Evolutionary conservation across 2,113 vertebrate species (phyloP).

Genomic region (Passer domesticus): DNA sequence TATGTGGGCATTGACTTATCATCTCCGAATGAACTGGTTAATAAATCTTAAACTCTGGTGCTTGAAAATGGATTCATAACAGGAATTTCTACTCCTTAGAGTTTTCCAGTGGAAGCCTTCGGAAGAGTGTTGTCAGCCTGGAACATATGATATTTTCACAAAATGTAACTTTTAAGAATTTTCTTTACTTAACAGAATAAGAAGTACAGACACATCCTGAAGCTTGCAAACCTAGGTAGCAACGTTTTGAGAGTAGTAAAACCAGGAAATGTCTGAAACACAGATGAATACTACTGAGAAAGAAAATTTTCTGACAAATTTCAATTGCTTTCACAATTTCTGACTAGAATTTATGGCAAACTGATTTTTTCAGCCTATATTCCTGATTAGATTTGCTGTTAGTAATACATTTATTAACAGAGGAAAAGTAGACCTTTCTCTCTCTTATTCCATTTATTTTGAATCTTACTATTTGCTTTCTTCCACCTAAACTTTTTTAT

Average conservation of each 20-base stretch:
- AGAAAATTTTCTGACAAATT: neutral
- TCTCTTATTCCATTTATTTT: neutral
- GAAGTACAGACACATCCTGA: neutral
- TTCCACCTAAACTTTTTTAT: neutral
- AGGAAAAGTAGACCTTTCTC: neutral
- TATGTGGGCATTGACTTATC: rapidly evolving
- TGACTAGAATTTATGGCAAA: neutral
- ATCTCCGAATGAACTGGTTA: neutral
- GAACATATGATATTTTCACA: neutral
- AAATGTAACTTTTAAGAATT: neutral
- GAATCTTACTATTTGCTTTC: neutral
- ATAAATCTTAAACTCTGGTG: neutral
- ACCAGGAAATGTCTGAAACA: neutral
- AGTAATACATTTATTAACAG: neutral
- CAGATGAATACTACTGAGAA: neutral
- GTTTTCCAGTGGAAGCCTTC: neutral
- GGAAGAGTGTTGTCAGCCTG: neutral
- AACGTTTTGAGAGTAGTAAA: neutral
- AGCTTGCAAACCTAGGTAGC: neutral
- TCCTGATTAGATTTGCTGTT: neutral
- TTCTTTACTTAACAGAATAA: neutral
- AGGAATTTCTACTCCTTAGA: neutral
- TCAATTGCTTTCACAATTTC: neutral
- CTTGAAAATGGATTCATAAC: neutral
- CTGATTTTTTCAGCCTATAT: neutral